Evolutionary conservation across 30 jellyfish, hydroid and myxozoan species (phyloP).

Genomic region (Turritopsis rubra): DNA sequence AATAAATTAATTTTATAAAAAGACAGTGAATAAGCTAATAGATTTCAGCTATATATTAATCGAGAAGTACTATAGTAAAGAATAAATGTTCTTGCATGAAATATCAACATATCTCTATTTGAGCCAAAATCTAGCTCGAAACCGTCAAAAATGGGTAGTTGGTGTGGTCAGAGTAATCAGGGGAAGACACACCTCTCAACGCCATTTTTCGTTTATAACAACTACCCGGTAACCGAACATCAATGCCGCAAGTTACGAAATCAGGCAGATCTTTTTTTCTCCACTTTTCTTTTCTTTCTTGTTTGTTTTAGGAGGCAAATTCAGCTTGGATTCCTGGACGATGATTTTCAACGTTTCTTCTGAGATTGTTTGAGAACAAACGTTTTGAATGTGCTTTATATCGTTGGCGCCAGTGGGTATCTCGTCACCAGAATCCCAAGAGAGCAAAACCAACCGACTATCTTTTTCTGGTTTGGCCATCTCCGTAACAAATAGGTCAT

Average conservation of each 20-base stretch:
- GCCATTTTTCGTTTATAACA: not conserved
- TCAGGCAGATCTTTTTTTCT: not conserved
- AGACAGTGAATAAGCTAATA: no score
- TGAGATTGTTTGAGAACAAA: not conserved
- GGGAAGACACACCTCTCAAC: not conserved
- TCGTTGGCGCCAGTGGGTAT: not conserved
- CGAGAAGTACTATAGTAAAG: no score
- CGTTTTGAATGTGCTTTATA: not conserved
- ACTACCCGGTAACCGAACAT: not conserved
- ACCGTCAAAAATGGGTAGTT: not conserved
- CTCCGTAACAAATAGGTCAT: not conserved
- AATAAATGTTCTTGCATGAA: no score
- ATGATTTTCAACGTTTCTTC: not conserved
- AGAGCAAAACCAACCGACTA: not conserved
- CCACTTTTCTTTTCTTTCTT: not conserved
- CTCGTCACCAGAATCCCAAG: not conserved
- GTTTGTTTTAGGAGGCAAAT: not conserved
- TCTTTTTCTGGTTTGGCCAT: not conserved
- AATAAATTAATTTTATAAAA: no score
- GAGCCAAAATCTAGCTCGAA: no score
- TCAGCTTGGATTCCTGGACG: not conserved
- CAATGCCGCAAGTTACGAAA: not conserved
- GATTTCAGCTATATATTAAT: no score
- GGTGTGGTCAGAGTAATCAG: no score
- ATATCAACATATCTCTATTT: no score